phyloP scores from a whole-genome alignment of 2,888 invertebrate genomes.

The Agrochola litura region DNA sequence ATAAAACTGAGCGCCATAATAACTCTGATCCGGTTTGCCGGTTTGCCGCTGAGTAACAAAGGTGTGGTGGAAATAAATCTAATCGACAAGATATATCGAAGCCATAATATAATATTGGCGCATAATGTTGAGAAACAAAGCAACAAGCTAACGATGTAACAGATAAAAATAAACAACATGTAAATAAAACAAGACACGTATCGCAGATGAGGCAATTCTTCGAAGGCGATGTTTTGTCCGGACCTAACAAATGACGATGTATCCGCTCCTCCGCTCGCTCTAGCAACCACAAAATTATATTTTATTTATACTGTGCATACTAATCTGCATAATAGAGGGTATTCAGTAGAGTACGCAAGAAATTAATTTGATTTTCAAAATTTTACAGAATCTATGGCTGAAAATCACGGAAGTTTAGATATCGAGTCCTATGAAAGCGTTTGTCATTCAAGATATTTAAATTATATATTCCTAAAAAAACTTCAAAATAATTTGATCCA shows the following conservation, averaged over 20 bases:
- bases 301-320: conserved; percentile 45
- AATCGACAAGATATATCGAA: conserved; percentile 69
- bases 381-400: not conserved
- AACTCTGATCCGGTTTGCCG: conserved; percentile 60
- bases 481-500: not conserved
- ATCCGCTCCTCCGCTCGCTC: conserved; percentile 44
- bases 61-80: conserved; percentile 68
- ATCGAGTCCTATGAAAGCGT: not conserved
- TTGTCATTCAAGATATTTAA: not conserved
- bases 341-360: conserved; percentile 11
- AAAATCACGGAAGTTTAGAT: not conserved
- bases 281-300: conserved; percentile 54
- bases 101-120: conserved; percentile 70
- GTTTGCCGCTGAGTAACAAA: conserved; percentile 61
- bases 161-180: conserved; percentile 72
- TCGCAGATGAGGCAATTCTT: conserved; percentile 74
- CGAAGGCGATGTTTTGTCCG: conserved; percentile 73
- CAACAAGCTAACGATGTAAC: conserved; percentile 64
- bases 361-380: not conserved
- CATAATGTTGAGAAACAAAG: conserved; percentile 70
- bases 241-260: conserved; percentile 68
- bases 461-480: not conserved
- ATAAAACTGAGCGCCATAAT: conserved; percentile 53
- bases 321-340: not conserved
- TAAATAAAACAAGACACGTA: conserved; percentile 74